Base-by-base conservation (phyloP, 35 echinoderm and acorn worm genomes). In the Strongylocentrotus purpuratus region DNA sequence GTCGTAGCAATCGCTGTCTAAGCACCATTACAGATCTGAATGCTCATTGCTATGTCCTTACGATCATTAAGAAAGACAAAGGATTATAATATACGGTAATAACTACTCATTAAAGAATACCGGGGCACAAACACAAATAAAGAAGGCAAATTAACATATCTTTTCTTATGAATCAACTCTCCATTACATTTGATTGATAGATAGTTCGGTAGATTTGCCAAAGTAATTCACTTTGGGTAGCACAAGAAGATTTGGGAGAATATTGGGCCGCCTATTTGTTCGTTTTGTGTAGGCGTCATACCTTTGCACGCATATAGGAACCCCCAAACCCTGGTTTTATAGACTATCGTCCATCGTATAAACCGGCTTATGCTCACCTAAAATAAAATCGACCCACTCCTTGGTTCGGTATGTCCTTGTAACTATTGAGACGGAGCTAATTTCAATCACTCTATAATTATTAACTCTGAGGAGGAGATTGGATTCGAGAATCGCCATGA, bases 391-490 rank as follows among this genome's bases (percentile, higher is more conserved):
- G 65, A 78, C 65, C 65, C 65, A 78, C 65, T 78, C 65, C 65
- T 78, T 6, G 7, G 65, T 78, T 78, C 25, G 65, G 65, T 7
- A 7, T 78, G 65, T 78, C 65, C 65, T 78, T 78, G 65, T 7
- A 18, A 78, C 65, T 28, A 78, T 22, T 78, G 20, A 78, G 20
- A 78, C 65, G 65, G 22, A 78, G 65, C 20, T 78, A 78, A 78
- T 78, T 78, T 78, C 65, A 78, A 78, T 78, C 65, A 78, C 65
- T 71, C 61, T 78, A n/a, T 78, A 78, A 78, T 78, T 78, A 78
- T 78, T 28, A 22, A 22, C 20, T 78, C 65, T 78, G 65, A 78
- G 7, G 20, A 78, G 65, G 25, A 78, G 65, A 78, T 78, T 78
- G 65, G 65, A 78, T 78, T 78, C 22, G 20, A 78, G 65, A 78